A percentile compares a stretch with the other conserved stretches of the same genome.
Conservation (phyloP, 2,113 vertebrate species). For the Ondatra zibethicus region DNA sequence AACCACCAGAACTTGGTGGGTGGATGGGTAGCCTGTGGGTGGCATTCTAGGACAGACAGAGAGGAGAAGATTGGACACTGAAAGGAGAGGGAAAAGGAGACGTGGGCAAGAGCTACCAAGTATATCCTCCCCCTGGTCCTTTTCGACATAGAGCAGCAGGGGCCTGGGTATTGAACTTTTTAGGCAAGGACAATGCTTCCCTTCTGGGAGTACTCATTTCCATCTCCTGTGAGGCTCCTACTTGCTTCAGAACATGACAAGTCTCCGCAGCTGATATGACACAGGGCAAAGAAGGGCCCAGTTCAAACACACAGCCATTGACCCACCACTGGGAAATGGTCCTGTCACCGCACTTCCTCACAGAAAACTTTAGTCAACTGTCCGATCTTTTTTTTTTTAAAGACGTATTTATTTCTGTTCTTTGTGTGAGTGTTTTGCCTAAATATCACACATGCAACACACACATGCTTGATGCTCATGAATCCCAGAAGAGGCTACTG, state of each 20-base stretch:
- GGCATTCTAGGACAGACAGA: not conserved
- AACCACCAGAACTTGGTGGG: not conserved
- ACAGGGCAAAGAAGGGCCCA: too few species aligned
- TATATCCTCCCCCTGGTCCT: not conserved
- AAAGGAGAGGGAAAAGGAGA: not conserved
- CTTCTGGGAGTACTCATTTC: not conserved
- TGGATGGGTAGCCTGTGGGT: not conserved
- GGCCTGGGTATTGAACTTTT: not conserved
- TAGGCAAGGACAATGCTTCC: fast-evolving
- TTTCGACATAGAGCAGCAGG: not conserved
- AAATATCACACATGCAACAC: not conserved
- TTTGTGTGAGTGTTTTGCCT: not conserved
- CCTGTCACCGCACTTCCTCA: not conserved
- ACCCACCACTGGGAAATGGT: not conserved
- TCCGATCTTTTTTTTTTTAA: not conserved
- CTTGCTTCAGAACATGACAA: not conserved
- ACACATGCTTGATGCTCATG: not conserved
- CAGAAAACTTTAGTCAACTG: not conserved
- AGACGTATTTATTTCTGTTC: not conserved
- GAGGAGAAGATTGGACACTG: not conserved
- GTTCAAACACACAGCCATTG: not conserved
- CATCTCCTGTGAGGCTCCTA: not conserved
- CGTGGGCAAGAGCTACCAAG: not conserved
- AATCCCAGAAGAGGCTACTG: not conserved
- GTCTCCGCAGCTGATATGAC: too few species aligned